These are phyloP conservation scores for Sphaeramia orbicularis DNA, from an alignment of 2,797 vertebrate genomes.

Conservation along the genomic window DNA sequence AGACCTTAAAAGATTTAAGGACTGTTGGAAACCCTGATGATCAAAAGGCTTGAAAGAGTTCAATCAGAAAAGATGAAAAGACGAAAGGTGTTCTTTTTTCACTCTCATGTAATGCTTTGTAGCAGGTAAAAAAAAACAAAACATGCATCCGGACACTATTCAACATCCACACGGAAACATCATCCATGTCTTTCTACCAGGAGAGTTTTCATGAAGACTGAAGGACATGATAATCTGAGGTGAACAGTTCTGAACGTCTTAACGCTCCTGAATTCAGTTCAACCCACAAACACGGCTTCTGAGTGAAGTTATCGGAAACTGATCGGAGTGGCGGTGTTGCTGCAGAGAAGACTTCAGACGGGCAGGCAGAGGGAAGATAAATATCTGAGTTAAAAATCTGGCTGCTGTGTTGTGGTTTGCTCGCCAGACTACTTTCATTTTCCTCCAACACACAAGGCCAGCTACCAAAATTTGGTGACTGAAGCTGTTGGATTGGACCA, in stretches of 20 bases:
- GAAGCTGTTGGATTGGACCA: conserved; percentile 66
- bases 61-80: no score
- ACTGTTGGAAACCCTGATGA: no score
- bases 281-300: not conserved
- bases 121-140: no score
- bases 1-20: no score
- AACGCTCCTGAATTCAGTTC: not conserved
- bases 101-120: no score
- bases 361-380: conserved; percentile 43
- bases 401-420: conserved; percentile 83
- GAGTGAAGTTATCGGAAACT: not conserved
- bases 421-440: conserved; percentile 84
- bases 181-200: not conserved
- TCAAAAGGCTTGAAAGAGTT: no score
- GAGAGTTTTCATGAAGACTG: not conserved
- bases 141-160: no score
- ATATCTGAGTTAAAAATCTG: conserved; percentile 65
- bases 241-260: not conserved
- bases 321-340: conserved; percentile 2
- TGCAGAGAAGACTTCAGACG: conserved; percentile 33
- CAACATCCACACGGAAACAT: no score
- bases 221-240: not conserved
- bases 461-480: conserved; percentile 63
- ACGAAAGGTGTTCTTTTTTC: no score
- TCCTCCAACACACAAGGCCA: conserved; percentile 70